A percentile compares a stretch with the other conserved stretches of the same genome.
These are phyloP conservation scores for Alexandromys fortis DNA, from an alignment of 2,113 vertebrate species.

Conservation along the genomic window DNA sequence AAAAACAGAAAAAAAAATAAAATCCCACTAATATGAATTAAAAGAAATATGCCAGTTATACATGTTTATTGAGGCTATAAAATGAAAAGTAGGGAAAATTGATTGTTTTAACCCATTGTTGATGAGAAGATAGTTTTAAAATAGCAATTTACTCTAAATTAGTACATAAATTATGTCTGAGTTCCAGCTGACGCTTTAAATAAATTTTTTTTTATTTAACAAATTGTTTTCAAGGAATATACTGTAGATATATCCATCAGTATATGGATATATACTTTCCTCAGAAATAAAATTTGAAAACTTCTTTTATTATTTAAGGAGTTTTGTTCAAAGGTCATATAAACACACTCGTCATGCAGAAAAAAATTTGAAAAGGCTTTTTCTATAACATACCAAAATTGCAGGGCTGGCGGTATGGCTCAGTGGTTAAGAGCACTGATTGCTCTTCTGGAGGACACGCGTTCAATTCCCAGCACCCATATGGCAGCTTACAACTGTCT, in stretches of 20 bases:
- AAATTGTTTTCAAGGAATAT: background rate
- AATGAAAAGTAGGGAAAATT: conserved; percentile 24
- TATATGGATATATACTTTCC: no score
- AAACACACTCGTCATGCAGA: background rate
- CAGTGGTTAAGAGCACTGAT: no score
- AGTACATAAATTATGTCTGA: conserved; percentile 11
- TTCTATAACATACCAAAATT: background rate
- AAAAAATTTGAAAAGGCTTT: background rate
- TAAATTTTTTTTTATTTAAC: conserved; percentile 2
- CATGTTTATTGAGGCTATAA: conserved; percentile 9
- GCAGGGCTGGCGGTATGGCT: no score
- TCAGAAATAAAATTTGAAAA: background rate
- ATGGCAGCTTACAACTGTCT: no score
- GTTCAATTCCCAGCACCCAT: no score
- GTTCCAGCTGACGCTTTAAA: conserved; percentile 27
- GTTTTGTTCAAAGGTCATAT: background rate
- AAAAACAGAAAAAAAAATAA: background rate
- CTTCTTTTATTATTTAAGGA: background rate
- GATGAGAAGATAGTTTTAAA: conserved; percentile 11
- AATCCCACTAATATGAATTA: background rate
- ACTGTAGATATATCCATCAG: background rate
- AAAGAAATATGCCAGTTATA: background rate
- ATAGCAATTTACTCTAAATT: background rate
- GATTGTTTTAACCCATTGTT: conserved; percentile 7
- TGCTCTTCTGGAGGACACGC: no score